phyloP scores from a whole-genome alignment of 2,888 invertebrate species.

The Orthonychiurus folsomi region DNA sequence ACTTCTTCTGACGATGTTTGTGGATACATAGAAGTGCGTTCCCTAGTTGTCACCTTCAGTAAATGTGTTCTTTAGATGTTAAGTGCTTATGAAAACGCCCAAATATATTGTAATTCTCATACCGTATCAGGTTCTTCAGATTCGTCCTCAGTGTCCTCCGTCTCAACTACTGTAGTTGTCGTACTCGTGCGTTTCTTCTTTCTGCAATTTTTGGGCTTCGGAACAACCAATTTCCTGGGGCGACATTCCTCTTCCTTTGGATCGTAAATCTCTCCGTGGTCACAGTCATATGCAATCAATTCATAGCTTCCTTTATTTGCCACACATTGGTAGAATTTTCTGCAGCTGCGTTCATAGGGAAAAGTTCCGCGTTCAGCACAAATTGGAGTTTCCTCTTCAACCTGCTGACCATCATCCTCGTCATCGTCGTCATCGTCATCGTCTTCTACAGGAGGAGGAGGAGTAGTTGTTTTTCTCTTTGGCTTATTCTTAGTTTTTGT shows the following conservation, averaged over 20 bases:
- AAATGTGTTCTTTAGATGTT: no score
- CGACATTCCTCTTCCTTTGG: not conserved
- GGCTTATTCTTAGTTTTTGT: not conserved
- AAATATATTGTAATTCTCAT: not conserved
- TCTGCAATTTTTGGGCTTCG: not conserved
- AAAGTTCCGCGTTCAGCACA: not conserved
- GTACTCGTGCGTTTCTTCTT: not conserved
- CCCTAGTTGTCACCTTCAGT: not conserved
- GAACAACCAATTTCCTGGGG: not conserved
- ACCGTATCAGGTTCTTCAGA: not conserved
- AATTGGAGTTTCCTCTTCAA: not conserved
- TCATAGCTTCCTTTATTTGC: not conserved
- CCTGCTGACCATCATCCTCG: no score
- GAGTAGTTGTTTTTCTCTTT: not conserved
- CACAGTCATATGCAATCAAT: not conserved
- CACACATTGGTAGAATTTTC: not conserved
- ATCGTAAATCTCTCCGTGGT: not conserved
- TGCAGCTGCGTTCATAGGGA: not conserved
- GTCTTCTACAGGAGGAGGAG: not conserved
- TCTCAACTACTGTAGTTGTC: not conserved
- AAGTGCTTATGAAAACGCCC: no score
- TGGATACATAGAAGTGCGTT: not conserved
- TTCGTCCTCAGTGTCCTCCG: not conserved
- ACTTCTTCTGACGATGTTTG: not conserved
- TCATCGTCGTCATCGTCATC: not conserved